Evolutionary conservation across 2,888 invertebrate species (phyloP).

Genomic region (Mylabris sibirica): DNA sequence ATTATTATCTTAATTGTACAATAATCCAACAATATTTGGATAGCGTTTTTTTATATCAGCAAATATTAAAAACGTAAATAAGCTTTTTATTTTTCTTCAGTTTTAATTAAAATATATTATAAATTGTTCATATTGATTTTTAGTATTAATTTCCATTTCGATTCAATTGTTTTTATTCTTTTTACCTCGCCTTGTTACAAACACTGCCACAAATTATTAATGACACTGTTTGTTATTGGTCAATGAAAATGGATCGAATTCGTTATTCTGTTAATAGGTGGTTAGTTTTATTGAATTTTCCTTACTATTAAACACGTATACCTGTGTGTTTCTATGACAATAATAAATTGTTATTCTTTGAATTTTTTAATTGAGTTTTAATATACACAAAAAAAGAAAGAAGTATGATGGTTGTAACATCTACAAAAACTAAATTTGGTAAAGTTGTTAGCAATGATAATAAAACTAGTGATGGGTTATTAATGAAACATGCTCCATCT

Average conservation of each 20-base stretch:
- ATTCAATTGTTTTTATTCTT: not conserved
- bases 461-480: conserved; percentile 6
- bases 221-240: conserved; percentile 24
- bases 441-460: conserved; percentile 17
- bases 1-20: too few relatives aligned
- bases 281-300: conserved; percentile 26
- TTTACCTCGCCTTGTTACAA: not conserved
- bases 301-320: conserved; percentile 13
- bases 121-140: not conserved
- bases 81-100: too few relatives aligned
- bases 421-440: conserved; percentile 47
- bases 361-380: conserved; percentile 13
- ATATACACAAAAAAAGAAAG: not conserved
- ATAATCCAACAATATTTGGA: too few relatives aligned
- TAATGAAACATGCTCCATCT: conserved; percentile 23
- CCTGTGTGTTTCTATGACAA: conserved; percentile 15
- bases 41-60: too few relatives aligned
- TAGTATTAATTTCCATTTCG: not conserved
- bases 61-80: too few relatives aligned
- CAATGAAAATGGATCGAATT: conserved; percentile 29
- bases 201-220: not conserved
- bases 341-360: conserved; percentile 12
- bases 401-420: conserved; percentile 55
- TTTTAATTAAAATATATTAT: not conserved
- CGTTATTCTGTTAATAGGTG: not conserved